Conservation (phyloP, 30 jellyfish, hydroid and myxozoan genomes). For the Cassiopea andromeda region DNA sequence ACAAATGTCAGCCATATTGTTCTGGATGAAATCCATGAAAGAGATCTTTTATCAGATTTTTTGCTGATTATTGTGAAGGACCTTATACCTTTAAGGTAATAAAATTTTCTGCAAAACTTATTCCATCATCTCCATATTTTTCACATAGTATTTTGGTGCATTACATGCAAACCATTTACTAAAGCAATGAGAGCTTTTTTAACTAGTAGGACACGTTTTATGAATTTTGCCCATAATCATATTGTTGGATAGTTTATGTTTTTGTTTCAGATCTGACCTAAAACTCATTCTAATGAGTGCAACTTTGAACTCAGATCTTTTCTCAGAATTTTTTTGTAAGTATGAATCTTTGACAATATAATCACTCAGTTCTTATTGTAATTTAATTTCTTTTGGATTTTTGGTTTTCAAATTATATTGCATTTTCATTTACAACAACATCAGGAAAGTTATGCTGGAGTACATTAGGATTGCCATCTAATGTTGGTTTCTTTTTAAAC, state of each 20-base stretch:
- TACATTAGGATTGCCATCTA: no score
- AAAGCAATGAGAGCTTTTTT: no score
- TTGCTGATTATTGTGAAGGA: conserved; percentile 79
- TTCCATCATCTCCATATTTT: background rate
- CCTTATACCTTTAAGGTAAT: conserved; percentile 75
- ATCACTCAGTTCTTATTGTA: no score
- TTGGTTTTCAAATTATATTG: background rate
- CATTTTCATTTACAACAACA: background rate
- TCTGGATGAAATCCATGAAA: conserved; percentile 88
- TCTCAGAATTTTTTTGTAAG: conserved; percentile 83
- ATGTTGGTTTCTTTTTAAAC: no score
- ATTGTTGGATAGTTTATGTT: background rate
- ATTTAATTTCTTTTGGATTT: background rate
- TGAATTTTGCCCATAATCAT: background rate
- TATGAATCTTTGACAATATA: background rate
- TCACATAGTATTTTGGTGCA: background rate
- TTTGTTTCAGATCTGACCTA: conserved; percentile 71
- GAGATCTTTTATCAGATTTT: conserved; percentile 84
- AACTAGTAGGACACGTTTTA: no score
- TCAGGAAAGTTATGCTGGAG: no score
- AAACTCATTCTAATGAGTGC: conserved; percentile 92
- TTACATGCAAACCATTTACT: no score
- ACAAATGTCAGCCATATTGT: conserved; percentile 76
- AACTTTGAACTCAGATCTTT: conserved; percentile 88
- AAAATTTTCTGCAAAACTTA: background rate